Percentiles rank a stretch among this genome's conserved stretches.
Conservation (phyloP, 2,888 invertebrate genomes). For the Xanthorhoe spadicearia region DNA sequence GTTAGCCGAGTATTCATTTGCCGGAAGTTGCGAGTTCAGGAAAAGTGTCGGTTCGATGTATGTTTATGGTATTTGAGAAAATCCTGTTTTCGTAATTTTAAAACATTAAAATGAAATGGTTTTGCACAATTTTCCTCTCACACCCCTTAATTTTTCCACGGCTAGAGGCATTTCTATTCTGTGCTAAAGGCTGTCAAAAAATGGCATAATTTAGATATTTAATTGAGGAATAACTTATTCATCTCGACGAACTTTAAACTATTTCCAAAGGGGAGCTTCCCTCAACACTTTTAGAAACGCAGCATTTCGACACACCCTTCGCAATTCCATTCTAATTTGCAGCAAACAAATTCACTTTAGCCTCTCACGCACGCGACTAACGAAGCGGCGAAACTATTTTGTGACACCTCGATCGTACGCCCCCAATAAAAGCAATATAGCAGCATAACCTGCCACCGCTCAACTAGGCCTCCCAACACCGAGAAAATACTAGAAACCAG, state of each 20-base stretch:
- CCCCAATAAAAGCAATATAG: constrained; percentile 74
- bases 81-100: not conserved
- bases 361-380: constrained; percentile 46
- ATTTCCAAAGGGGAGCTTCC: not conserved
- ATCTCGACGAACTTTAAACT: not conserved
- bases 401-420: constrained; percentile 62
- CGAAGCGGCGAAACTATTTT: constrained; percentile 71
- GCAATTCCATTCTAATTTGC: constrained; percentile 46
- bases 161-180: too few relatives aligned
- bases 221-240: not conserved
- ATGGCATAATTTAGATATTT: too few relatives aligned
- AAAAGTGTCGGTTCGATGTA: constrained; percentile 7
- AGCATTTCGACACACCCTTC: constrained; percentile 32
- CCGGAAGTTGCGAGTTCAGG: constrained; percentile 8
- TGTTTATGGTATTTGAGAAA: constrained; percentile 8
- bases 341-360: constrained; percentile 43
- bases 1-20: constrained; percentile 23
- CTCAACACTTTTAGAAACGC: constrained; percentile 5
- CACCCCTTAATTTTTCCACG: not conserved
- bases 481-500: not conserved
- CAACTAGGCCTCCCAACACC: constrained; percentile 10
- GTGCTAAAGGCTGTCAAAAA: too few relatives aligned
- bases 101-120: not conserved
- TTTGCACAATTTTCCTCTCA: not conserved
- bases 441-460: constrained; percentile 58